phyloP scores from a whole-genome alignment of 2,113 vertebrate species.

The Dolichallabes microphthalmus region DNA sequence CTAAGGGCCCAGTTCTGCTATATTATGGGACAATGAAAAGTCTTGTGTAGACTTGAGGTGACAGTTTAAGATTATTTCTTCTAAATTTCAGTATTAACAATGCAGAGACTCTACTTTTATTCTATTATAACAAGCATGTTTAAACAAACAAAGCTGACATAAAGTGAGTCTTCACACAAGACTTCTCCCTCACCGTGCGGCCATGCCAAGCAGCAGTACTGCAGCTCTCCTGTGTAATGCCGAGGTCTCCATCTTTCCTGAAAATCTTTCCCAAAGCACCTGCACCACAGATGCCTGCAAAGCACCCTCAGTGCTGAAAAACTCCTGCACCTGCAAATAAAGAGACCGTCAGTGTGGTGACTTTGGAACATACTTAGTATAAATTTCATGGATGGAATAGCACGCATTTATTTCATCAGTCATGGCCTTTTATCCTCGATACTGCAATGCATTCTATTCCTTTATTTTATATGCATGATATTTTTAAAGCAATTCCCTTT shows the following conservation, averaged over 20 bases:
- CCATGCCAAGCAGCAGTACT: constrained; percentile 89
- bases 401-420: neutral
- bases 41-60: neutral
- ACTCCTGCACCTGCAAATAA: constrained; percentile 83
- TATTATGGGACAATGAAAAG: neutral
- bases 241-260: constrained; percentile 78
- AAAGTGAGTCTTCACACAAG: neutral
- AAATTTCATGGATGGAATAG: neutral
- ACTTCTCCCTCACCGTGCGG: constrained; percentile 76
- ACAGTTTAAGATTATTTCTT: no score
- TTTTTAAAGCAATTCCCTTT: no score
- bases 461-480: neutral
- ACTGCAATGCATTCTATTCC: neutral
- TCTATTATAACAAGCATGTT: neutral
- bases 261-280: constrained; percentile 87
- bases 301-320: constrained; percentile 79
- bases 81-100: no score
- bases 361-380: neutral
- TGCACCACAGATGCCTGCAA: constrained; percentile 84
- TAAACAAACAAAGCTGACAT: neutral
- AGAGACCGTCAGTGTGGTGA: neutral
- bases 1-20: neutral
- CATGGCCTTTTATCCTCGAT: neutral
- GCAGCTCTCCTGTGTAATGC: constrained; percentile 77
- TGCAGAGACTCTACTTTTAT: no score